These are phyloP conservation scores for Helogale parvula DNA, from an alignment of 2,113 vertebrate genomes.

Conservation along the genomic window DNA sequence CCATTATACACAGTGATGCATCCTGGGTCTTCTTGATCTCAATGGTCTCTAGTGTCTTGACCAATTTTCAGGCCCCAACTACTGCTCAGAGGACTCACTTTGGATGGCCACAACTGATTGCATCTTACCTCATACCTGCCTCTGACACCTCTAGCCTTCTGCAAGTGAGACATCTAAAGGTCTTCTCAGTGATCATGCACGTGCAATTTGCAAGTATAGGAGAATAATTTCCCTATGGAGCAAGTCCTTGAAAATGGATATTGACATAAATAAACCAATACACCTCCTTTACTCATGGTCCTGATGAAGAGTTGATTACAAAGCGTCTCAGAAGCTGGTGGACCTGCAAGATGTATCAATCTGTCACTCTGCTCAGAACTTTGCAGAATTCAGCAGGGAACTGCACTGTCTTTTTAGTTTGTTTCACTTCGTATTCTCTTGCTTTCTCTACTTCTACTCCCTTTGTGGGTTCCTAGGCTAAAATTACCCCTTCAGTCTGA, in stretches of 20 bases:
- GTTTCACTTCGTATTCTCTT: neutral
- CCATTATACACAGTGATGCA: too few relatives aligned
- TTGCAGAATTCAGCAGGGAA: neutral
- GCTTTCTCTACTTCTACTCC: neutral
- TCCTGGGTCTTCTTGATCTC: neutral
- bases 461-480: neutral
- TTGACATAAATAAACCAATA: neutral
- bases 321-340: neutral
- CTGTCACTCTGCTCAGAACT: neutral
- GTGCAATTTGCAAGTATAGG: neutral
- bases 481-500: neutral
- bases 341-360: neutral
- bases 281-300: neutral
- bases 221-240: too few relatives aligned
- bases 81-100: neutral
- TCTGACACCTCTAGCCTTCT: neutral
- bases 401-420: neutral
- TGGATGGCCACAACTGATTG: neutral
- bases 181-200: neutral
- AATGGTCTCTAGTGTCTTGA: neutral
- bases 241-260: neutral
- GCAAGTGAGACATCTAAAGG: neutral
- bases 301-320: neutral
- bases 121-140: neutral
- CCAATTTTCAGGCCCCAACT: neutral